Conservation (phyloP, 2,888 invertebrate species). For the Pollenia amentaria region DNA sequence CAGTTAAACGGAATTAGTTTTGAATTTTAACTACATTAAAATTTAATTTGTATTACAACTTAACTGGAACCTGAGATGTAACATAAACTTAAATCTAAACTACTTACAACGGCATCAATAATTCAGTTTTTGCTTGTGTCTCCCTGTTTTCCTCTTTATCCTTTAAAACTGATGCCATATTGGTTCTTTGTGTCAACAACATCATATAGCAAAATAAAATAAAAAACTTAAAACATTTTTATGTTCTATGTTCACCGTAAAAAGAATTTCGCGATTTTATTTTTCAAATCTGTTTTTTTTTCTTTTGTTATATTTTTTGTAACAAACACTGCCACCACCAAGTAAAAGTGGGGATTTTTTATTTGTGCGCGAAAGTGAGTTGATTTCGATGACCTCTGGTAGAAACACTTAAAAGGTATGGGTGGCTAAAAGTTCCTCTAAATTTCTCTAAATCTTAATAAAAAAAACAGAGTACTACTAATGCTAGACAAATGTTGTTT, state of each 20-base stretch:
- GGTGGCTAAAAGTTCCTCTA: constrained; percentile 30
- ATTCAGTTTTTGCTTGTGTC: no score
- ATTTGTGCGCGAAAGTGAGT: constrained; percentile 53
- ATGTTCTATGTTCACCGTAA: constrained; percentile 38
- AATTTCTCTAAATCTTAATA: constrained; percentile 2
- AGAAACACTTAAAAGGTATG: neutral
- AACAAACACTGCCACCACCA: constrained; percentile 16
- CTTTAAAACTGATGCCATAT: constrained; percentile 5
- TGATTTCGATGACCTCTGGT: constrained; percentile 56
- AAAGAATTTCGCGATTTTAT: constrained; percentile 49
- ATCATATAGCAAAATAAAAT: neutral
- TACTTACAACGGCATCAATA: no score
- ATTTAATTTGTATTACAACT: no score
- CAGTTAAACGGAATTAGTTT: no score
- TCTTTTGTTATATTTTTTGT: constrained; percentile 14
- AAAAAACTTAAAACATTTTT: constrained; percentile 15
- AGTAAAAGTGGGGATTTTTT: constrained; percentile 37
- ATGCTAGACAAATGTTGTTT: constrained; percentile 71
- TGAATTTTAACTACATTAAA: no score
- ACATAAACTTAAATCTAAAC: no score
- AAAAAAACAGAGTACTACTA: constrained; percentile 52
- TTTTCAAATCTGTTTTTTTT: constrained; percentile 11
- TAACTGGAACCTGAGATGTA: no score
- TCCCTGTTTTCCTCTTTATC: neutral
- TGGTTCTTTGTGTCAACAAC: constrained; percentile 16